Conservation (phyloP, 2,797 vertebrate genomes). For the Tolypeutes matacus region DNA sequence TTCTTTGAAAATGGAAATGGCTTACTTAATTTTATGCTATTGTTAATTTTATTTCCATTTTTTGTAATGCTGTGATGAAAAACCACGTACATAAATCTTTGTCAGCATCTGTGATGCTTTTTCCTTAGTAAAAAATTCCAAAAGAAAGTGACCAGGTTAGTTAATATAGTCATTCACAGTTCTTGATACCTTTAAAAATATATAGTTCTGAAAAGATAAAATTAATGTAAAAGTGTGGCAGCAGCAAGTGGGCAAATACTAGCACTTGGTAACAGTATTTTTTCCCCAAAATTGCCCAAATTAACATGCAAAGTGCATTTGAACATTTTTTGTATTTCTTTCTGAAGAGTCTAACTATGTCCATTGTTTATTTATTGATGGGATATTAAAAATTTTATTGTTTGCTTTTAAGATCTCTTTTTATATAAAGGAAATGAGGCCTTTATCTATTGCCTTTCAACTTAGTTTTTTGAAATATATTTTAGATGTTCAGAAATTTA, state of each 20-base stretch:
- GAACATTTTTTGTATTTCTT: not conserved
- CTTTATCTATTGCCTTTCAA: not conserved
- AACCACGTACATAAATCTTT: not conserved
- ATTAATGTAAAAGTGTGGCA: not conserved
- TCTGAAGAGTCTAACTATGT: not conserved
- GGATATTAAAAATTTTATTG: not conserved
- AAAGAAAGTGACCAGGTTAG: not conserved
- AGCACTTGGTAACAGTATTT: not conserved
- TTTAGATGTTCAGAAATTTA: not conserved
- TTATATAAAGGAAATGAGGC: not conserved
- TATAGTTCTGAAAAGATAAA: not conserved
- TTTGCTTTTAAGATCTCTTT: not conserved
- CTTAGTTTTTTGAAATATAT: not conserved
- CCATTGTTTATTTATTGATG: not conserved
- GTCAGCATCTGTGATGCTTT: not conserved
- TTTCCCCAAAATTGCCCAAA: not conserved
- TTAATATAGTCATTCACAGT: not conserved
- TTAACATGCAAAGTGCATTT: not conserved
- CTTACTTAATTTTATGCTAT: not conserved
- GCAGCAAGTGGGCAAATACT: not conserved
- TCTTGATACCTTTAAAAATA: not conserved
- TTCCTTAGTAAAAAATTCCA: not conserved
- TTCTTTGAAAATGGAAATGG: constrained; percentile 34
- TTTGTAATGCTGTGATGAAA: not conserved
- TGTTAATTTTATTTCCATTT: not conserved